A percentile compares a stretch with the other conserved stretches of the same genome.
Conservation (phyloP, 2,113 vertebrate species). For the Leptosomus discolor region DNA sequence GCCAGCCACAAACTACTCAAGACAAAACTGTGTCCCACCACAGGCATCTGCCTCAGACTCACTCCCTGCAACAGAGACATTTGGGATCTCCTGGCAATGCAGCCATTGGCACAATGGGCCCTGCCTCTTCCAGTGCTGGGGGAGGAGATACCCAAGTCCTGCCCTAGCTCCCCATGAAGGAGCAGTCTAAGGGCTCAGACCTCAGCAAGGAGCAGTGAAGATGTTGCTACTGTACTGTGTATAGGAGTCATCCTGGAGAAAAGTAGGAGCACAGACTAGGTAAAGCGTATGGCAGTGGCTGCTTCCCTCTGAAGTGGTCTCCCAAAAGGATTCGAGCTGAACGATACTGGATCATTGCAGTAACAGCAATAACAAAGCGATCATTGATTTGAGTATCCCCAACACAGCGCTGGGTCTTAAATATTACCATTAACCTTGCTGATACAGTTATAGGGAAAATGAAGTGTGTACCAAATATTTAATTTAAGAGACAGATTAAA, state of each 20-base stretch:
- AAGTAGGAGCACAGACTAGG: background rate
- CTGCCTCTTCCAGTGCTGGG: background rate
- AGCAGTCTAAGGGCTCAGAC: background rate
- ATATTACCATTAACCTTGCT: background rate
- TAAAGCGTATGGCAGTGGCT: accelerated
- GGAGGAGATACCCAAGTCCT: background rate
- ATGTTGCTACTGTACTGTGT: background rate
- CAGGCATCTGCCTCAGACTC: background rate
- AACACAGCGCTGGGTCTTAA: background rate
- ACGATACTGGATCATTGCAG: background rate
- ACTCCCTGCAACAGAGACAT: background rate
- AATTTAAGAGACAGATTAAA: background rate
- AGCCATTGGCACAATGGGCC: accelerated
- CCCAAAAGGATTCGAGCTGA: background rate
- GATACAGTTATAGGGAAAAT: background rate
- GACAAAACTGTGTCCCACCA: background rate
- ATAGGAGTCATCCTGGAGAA: background rate
- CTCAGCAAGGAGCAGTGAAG: background rate
- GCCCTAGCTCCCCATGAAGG: accelerated
- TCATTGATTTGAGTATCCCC: background rate
- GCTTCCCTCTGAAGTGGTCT: background rate
- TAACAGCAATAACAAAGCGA: background rate
- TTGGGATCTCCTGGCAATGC: background rate
- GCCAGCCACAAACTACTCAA: background rate
- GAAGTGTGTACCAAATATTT: background rate